A percentile compares a stretch with the other conserved stretches of the same genome.
Evolutionary conservation across 2,888 invertebrate genomes (phyloP).

Genomic region (Lasioglossum morio): DNA sequence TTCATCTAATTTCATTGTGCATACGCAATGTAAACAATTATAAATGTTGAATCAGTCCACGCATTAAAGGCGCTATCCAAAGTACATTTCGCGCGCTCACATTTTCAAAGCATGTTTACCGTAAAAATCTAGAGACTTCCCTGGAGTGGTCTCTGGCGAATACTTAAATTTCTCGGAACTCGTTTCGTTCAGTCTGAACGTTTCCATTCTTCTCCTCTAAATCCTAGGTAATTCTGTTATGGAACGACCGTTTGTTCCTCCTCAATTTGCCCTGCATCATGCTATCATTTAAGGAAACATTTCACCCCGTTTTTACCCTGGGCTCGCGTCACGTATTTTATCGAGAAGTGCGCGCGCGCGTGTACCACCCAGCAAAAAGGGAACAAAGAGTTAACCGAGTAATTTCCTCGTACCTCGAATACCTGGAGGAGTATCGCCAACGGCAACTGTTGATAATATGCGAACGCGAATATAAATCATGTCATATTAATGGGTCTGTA

Average conservation of each 20-base stretch:
- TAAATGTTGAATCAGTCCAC: background rate
- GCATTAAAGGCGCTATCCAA: background rate
- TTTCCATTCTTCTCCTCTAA: background rate
- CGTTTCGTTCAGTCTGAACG: background rate
- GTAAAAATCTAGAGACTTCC: slow-evolving; percentile 10
- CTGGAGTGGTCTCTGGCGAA: slow-evolving; percentile 5
- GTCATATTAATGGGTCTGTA: slow-evolving; percentile 19
- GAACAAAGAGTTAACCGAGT: background rate
- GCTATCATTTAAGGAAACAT: slow-evolving; percentile 17
- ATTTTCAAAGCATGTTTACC: background rate
- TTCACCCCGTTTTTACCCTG: background rate
- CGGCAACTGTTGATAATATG: slow-evolving; percentile 15
- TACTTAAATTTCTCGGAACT: slow-evolving; percentile 21
- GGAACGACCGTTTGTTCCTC: slow-evolving; percentile 7
- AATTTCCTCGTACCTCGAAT: slow-evolving; percentile 2
- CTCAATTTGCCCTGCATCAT: slow-evolving; percentile 24
- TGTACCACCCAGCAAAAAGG: background rate
- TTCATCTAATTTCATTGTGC: too few species aligned
- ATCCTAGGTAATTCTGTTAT: slow-evolving; percentile 15
- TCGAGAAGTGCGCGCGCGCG: background rate
- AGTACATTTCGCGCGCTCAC: background rate
- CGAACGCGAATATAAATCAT: slow-evolving; percentile 23
- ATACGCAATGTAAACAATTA: too few species aligned
- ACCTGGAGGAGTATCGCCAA: background rate
- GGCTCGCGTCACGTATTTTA: slow-evolving; percentile 9